phyloP scores from a whole-genome alignment of 2,888 invertebrate species.

The Mechanitis messenoides region DNA sequence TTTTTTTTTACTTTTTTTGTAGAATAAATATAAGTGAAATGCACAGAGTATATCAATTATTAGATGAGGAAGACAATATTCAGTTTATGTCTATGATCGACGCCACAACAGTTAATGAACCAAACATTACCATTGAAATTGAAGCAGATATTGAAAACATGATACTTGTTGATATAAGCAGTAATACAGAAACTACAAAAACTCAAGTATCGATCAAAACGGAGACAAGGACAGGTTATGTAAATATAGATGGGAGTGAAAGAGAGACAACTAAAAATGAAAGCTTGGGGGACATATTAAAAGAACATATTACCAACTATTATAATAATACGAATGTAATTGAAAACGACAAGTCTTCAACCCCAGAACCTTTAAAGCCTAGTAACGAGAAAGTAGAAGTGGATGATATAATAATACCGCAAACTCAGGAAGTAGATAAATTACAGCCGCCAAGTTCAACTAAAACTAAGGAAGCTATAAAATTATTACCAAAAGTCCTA shows the following conservation, averaged over 20 bases:
- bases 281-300: slow-evolving; percentile 50
- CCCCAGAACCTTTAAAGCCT: slow-evolving; percentile 17
- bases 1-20: slow-evolving; percentile 34
- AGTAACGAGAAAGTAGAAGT: slow-evolving; percentile 46
- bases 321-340: slow-evolving; percentile 43
- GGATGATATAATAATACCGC: slow-evolving; percentile 60
- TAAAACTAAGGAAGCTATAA: slow-evolving; percentile 55
- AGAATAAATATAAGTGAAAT: slow-evolving; percentile 71
- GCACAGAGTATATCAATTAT: slow-evolving; percentile 64
- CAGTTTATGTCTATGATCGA: slow-evolving; percentile 65
- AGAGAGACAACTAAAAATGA: slow-evolving; percentile 59
- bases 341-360: slow-evolving; percentile 24
- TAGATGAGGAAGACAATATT: slow-evolving; percentile 70
- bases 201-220: slow-evolving; percentile 62
- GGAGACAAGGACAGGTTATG: slow-evolving; percentile 64
- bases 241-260: slow-evolving; percentile 67
- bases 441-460: slow-evolving; percentile 53
- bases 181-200: slow-evolving; percentile 26
- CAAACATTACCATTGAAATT: slow-evolving; percentile 28
- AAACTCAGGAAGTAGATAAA: slow-evolving; percentile 38
- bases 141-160: slow-evolving; percentile 3
- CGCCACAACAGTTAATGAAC: slow-evolving; percentile 41
- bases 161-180: too few relatives aligned
- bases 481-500: slow-evolving; percentile 74
- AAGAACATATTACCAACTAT: slow-evolving; percentile 52